Evolutionary conservation across 2,888 invertebrate species (phyloP).

Genomic region (Neoascia interrupta): DNA sequence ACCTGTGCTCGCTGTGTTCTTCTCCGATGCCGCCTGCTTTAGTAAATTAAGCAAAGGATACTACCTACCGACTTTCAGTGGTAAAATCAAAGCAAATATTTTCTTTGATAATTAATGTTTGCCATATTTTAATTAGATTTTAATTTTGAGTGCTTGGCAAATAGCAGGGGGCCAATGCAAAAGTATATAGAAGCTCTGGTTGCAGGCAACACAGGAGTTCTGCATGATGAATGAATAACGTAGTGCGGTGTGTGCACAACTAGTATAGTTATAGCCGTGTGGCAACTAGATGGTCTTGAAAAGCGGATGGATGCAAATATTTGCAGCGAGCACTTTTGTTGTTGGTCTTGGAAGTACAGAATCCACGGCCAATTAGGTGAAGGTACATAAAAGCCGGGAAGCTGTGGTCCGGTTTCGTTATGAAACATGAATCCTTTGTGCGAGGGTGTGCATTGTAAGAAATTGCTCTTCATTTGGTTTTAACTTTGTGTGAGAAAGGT

Average conservation of each 20-base stretch:
- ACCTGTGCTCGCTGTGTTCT: slow-evolving; percentile 10
- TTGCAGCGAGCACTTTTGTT: slow-evolving; percentile 47
- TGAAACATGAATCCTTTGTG: slow-evolving; percentile 27
- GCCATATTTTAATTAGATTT: slow-evolving; percentile 71
- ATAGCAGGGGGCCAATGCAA: slow-evolving; percentile 54
- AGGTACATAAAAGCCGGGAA: background rate
- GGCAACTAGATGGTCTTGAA: background rate
- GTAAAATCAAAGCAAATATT: slow-evolving; percentile 71
- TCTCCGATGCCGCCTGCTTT: slow-evolving; percentile 3
- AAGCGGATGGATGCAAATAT: slow-evolving; percentile 51
- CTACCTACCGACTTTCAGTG: slow-evolving; percentile 25
- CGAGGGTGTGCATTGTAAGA: slow-evolving; percentile 10
- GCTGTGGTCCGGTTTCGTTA: background rate
- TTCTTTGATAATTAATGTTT: slow-evolving; percentile 69
- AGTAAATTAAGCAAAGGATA: slow-evolving; percentile 58
- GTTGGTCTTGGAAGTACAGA: slow-evolving; percentile 14
- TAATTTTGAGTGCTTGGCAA: slow-evolving; percentile 69
- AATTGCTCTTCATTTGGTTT: slow-evolving; percentile 27
- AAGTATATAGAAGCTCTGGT: background rate
- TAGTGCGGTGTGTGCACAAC: background rate
- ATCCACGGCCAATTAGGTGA: slow-evolving; percentile 46
- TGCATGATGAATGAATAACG: slow-evolving; percentile 9
- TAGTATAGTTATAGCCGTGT: background rate
- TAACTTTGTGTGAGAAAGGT: background rate
- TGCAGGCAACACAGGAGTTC: slow-evolving; percentile 1